Base-by-base conservation (phyloP, 1,140 invertebrate genomes). In the Scylla paramamosain region DNA sequence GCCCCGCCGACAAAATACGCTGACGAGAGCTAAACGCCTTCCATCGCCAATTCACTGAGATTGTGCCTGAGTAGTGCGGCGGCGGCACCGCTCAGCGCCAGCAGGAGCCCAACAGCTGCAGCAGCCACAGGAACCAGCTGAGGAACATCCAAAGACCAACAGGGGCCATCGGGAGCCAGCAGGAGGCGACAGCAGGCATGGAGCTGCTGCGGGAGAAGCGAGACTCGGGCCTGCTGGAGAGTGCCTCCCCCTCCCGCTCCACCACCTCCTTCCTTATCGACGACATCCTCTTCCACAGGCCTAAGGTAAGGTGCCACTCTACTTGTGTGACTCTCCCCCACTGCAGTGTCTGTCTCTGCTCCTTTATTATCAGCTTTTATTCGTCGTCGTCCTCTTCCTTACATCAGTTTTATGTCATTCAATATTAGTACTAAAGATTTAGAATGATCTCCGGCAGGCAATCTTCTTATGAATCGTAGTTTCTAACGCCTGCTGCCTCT, bases 241-340 rank as follows among this genome's bases (percentile, higher is more conserved):
- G 88, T 25, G 95, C 92, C 14, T 95, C 94, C 82, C 67, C 88
- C 4, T 95, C 96, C 20, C 83, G 95, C 39, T 91, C 94, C 46
- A 96, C 96, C 39, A 98, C 98, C 0, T 98, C 98, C 20, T 98
- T 98, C 97, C 97, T 98, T 95, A 98, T 99, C 96, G 98, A 98
- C 96, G 98, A 98, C 96, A 98, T 98, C 93, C 97, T 98, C 1
- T 98, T 98, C 94, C 97, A 96, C 95, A 97, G 98, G 82, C 97
- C 97, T 20, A 97, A 97, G 96, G 96, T 97, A 52, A 96, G 92
- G 16, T 88, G 28, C 32, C 29, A 86, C 39, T 14, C 6, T 84
- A 8, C 31, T 39, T 39, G 39, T 39, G 39, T 39, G 82, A 83
- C 29, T 28, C 6, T 83, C 29, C n/a, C n/a, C n/a, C 6, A 28